Conservation (phyloP, 2,113 vertebrate genomes). For the Setophaga coronata region DNA sequence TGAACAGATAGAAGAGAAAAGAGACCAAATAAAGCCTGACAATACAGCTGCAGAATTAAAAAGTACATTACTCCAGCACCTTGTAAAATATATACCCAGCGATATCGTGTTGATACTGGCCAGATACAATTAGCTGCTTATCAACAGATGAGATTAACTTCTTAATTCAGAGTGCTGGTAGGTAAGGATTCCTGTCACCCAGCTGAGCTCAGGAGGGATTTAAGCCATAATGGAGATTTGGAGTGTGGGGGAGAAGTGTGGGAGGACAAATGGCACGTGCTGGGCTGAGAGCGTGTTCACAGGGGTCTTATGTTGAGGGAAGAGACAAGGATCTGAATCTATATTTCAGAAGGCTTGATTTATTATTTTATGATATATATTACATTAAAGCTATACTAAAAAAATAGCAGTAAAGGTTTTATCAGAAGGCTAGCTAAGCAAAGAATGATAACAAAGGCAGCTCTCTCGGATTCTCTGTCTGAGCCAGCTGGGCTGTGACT, state of each 20-base stretch:
- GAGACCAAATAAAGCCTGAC: background rate
- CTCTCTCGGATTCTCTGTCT: too few species aligned
- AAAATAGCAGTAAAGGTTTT: too few species aligned
- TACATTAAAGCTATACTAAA: too few species aligned
- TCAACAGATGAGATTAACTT: constrained; percentile 2
- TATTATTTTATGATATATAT: too few species aligned
- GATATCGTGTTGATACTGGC: background rate
- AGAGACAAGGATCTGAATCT: too few species aligned
- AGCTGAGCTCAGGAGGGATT: background rate
- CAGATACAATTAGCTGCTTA: constrained; percentile 22
- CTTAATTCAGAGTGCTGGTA: background rate
- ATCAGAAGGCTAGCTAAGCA: too few species aligned
- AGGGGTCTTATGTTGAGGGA: too few species aligned
- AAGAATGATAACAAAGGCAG: too few species aligned
- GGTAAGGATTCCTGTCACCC: background rate
- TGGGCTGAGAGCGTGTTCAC: too few species aligned
- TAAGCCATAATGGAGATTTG: background rate
- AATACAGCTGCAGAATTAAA: background rate
- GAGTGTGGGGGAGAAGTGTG: accelerated
- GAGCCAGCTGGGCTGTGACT: too few species aligned
- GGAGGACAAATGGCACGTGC: background rate
- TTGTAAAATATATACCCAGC: background rate
- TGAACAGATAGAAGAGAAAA: constrained; percentile 23
- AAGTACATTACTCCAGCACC: background rate
- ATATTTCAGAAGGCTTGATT: too few species aligned